Evolutionary conservation across 2,888 invertebrate species (phyloP), one percentile per base, ranked within the genome.

Genomic region (Temnothorax rugatulus): DNA sequence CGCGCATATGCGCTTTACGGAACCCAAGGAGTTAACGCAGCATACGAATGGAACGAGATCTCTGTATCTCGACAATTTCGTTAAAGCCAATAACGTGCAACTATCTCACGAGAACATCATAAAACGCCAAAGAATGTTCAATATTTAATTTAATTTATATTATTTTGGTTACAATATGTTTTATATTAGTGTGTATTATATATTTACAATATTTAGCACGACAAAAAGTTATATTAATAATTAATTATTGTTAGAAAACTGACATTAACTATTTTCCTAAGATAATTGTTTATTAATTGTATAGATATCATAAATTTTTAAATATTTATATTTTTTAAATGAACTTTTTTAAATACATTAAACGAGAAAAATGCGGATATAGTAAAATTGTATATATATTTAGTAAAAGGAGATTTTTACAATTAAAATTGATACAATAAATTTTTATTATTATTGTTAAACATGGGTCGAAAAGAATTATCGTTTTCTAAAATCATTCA

Each of bases 201-300:
- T 21, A 38, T 54, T 38, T 52, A 15, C 1, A 54, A 71, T 71
- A 21, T 71, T 38, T 71, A 38, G 4, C 15, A 15, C 15, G 34
- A 21, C 4, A 71, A 15, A 69, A 7, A 69, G 2, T 34, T n/a
- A 29, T 21, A 29, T 34, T 52, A 0, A 52, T 21, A 69, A 50
- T 15, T 7, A 68, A 34, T 69, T 69, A 69, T 50, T 21, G 15
- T 7, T 5, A n/a, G 2, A 34, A 50, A n/a, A 34, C 25, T 29
- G 7, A 69, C 29, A 69, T 71, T 21, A 38, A 71, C 1, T 54
- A 52, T 25, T 73, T 73, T 41, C 4, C 38, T 54, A 57, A 57
- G 1, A 41, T 18, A 57, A 57, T 5, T 64, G 8, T 59, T 29
- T 8, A 59, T 41, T 21, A n/a, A n/a, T 54, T 21, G 15, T 15